Conservation (phyloP, 2,888 invertebrate species). For the Piscicola geometra region DNA sequence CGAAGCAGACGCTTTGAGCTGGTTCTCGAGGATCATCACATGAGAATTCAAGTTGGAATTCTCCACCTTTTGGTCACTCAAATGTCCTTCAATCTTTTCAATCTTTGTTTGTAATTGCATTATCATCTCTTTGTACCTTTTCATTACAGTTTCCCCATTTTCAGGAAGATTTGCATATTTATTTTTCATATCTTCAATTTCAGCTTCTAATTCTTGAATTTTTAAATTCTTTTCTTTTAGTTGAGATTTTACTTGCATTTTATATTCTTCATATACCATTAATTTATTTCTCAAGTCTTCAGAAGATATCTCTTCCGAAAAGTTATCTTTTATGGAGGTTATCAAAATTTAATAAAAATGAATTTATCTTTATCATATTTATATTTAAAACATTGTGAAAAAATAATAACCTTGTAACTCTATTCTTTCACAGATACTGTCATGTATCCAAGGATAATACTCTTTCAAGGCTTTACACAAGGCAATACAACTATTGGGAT, state of each 20-base stretch:
- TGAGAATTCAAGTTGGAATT: conserved; percentile 1
- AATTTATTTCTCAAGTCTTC: neutral
- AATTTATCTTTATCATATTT: neutral
- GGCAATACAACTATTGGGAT: conserved; percentile 21
- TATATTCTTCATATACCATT: neutral
- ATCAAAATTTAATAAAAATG: neutral
- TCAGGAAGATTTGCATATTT: neutral
- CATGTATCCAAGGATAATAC: conserved; percentile 28
- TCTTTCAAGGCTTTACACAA: conserved; percentile 25
- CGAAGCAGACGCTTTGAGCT: conserved; percentile 1
- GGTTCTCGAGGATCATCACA: conserved; percentile 1
- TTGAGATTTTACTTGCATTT: neutral
- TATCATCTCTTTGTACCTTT: neutral
- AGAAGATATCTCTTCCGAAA: no score
- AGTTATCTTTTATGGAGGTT: no score
- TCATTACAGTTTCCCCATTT: neutral
- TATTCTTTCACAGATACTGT: conserved; percentile 11
- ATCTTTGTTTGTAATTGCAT: neutral
- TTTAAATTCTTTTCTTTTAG: conserved; percentile 7
- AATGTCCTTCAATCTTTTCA: neutral
- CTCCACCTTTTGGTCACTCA: conserved; percentile 5
- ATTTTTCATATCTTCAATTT: neutral
- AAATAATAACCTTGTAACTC: neutral
- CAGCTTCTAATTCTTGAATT: conserved; percentile 6
- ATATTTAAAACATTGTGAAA: no score